A percentile compares a stretch with the other conserved stretches of the same genome.
These are phyloP conservation scores for Schizotus pectinicornis DNA, from an alignment of 2,888 invertebrate genomes.

Conservation along the genomic window DNA sequence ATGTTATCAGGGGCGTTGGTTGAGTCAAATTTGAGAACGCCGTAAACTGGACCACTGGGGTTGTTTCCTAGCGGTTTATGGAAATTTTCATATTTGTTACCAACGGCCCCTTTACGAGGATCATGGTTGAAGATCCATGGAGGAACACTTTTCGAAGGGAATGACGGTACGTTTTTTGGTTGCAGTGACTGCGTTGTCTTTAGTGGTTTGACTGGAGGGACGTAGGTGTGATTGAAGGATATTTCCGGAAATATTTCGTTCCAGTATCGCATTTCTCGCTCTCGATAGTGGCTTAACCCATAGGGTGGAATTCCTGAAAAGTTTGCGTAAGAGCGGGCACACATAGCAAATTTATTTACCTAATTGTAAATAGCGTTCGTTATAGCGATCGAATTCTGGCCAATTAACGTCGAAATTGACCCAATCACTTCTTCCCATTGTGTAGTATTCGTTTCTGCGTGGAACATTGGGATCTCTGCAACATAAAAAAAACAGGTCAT, in stretches of 20 bases:
- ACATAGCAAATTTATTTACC: conserved; percentile 62
- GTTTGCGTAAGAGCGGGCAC: background rate
- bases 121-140: conserved; percentile 33
- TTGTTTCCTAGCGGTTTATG: conserved; percentile 26
- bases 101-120: conserved; percentile 30
- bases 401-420: conserved; percentile 73
- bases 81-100: conserved; percentile 39
- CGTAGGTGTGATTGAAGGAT: conserved; percentile 59
- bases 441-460: conserved; percentile 68
- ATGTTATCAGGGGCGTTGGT: conserved; percentile 36
- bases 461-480: conserved; percentile 80
- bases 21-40: conserved; percentile 31
- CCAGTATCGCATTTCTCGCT: conserved; percentile 84
- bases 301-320: conserved; percentile 77
- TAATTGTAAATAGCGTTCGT: conserved; percentile 79
- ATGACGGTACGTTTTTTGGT: conserved; percentile 17
- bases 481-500: conserved; percentile 31
- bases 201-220: conserved; percentile 7
- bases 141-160: conserved; percentile 42
- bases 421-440: conserved; percentile 71
- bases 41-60: conserved; percentile 21
- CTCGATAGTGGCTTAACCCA: conserved; percentile 76
- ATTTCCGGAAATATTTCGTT: conserved; percentile 79
- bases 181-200: conserved; percentile 13
- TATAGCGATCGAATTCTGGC: conserved; percentile 79